phyloP scores from a whole-genome alignment of 2,888 invertebrate species.

The Erpobdella octoculata region DNA sequence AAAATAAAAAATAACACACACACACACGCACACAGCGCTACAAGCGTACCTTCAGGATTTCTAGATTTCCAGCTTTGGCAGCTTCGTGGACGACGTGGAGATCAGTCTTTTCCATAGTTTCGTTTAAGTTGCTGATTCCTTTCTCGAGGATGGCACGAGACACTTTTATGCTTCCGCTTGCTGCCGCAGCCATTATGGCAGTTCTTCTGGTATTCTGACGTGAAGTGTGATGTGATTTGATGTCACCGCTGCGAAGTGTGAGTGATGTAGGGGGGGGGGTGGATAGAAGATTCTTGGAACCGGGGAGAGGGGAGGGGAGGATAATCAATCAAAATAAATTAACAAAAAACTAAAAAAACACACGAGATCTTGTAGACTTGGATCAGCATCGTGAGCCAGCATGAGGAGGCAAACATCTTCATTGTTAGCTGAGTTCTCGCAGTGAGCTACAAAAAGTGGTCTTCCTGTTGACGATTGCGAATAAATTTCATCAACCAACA shows the following conservation, averaged over 20 bases:
- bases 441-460: slow-evolving; percentile 48
- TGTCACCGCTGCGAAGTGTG: too few species aligned
- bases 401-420: slow-evolving; percentile 48
- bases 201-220: slow-evolving; percentile 47
- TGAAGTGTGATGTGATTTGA: neutral
- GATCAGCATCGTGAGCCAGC: slow-evolving; percentile 48
- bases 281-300: too few species aligned
- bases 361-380: slow-evolving; percentile 47
- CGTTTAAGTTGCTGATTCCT: slow-evolving; percentile 43
- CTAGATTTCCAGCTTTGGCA: slow-evolving; percentile 45
- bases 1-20: neutral
- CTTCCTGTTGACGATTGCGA: slow-evolving; percentile 38
- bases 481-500: neutral
- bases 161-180: slow-evolving; percentile 49
- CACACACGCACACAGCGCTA: neutral
- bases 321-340: neutral
- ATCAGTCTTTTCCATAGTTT: slow-evolving; percentile 41
- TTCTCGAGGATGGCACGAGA: slow-evolving; percentile 46
- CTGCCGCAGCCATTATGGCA: slow-evolving; percentile 50
- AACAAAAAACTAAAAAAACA: neutral
- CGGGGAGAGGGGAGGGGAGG: too few species aligned
- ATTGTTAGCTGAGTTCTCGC: slow-evolving; percentile 49
- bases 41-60: slow-evolving; percentile 34
- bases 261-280: too few species aligned
- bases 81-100: slow-evolving; percentile 50